Base-by-base conservation (phyloP, 64 coral and sea anemone species). In the Montipora foliosa region DNA sequence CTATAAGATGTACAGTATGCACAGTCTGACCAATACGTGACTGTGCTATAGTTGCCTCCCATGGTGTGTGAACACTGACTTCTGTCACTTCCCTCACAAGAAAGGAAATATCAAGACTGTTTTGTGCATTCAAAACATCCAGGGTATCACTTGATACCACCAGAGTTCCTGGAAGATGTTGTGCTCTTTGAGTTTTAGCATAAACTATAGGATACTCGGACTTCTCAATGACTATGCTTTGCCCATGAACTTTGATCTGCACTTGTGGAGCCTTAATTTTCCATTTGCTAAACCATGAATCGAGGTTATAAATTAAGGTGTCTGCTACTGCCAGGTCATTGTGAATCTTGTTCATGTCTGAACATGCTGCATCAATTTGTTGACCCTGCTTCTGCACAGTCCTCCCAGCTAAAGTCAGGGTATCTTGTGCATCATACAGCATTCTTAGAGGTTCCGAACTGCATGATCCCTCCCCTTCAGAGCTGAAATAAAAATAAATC, bases 311-410 rank as follows among this genome's bases (percentile, higher is more conserved):
- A 52, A 99, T 94, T n/a, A 99, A 22, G 17, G 79, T 99, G 80
- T 99, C 98, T 92, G 95, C 95, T 19, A 99, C 89, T 76, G 89
- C 75, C 51, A 99, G 89, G 79, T 99, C 92, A 79, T 88, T 96
- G 77, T 99, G 98, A 76, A 99, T 79, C 64, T 95, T 99, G 79
- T 99, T 99, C 90, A 96, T 99, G 77, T 93, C 96, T 57, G 58
- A 14, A 12, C 95, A 96, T 49, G 95, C 92, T 44, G 79, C 59
- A 69, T 96, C 98, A 48, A 99, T 92, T 67, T 99, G 98, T 67
- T 99, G 88, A 72, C 98, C 98, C 89, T 99, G 98, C 44, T 50
- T 94, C 47, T 91, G 75, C 47, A 99, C 55, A 16, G 85, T 84
- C 82, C 80, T 90, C 75, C 84, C 84, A 46, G 98, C 89, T 24